Evolutionary conservation across 2,888 invertebrate genomes (phyloP).

Genomic region (Xestia ashworthii): DNA sequence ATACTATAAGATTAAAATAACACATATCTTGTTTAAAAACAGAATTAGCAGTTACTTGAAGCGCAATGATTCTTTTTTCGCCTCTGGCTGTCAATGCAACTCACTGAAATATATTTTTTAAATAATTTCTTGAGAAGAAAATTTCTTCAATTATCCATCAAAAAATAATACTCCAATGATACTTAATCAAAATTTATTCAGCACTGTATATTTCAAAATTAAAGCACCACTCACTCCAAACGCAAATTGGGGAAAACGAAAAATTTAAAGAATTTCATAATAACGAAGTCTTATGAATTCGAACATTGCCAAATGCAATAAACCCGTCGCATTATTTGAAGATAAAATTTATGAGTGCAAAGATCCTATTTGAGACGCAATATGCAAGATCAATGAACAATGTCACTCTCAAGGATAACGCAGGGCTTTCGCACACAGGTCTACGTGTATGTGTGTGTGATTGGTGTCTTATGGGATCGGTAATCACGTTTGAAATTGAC

Average conservation of each 20-base stretch:
- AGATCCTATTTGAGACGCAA: constrained; percentile 68
- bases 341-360: constrained; percentile 72
- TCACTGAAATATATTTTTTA: not conserved
- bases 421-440: constrained; percentile 55
- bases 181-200: not conserved
- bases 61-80: not conserved
- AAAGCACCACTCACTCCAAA: constrained; percentile 13
- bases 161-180: constrained; percentile 5
- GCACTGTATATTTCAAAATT: constrained; percentile 28
- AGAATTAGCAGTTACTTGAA: not conserved
- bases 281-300: constrained; percentile 27
- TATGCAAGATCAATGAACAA: constrained; percentile 72
- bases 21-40: not conserved
- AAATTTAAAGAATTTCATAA: constrained; percentile 45
- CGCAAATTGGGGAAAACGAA: constrained; percentile 28
- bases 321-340: constrained; percentile 65
- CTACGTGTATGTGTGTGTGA: constrained; percentile 17
- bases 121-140: not conserved
- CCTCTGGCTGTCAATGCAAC: not conserved
- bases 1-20: not conserved
- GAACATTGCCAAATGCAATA: constrained; percentile 35
- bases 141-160: not conserved
- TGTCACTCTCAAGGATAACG: constrained; percentile 73
- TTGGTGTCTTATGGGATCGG: constrained; percentile 35
- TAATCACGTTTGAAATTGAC: constrained; percentile 23